Evolutionary conservation across 2,888 invertebrate species (phyloP), one percentile per base, ranked within the genome.

Genomic region (Ochropleura plecta): DNA sequence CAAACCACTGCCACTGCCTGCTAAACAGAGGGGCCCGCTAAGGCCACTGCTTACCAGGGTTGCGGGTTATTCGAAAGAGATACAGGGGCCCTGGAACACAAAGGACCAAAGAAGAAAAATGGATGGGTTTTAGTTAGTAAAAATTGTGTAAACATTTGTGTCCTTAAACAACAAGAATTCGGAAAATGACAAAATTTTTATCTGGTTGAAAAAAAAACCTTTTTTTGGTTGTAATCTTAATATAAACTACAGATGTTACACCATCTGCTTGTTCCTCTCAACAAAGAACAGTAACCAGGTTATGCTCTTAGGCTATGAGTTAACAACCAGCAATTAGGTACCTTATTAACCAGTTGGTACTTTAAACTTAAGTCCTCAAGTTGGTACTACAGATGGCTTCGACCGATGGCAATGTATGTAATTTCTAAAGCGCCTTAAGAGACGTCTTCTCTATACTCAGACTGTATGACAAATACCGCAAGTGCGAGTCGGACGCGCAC

Each of bases 401-500:
- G 10, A 64, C 46, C 42, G 10, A 68, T 78, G 53, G 70, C 71
- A 67, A 71, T 69, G 62, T 49, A 42, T 72, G 63, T 75, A 83
- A 80, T 79, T 83, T 79, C 44, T 42, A 49, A 57, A 70, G 10
- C 16, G 80, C 84, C 80, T 1, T 65, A 30, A 79, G 84, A 79
- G 1, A 74, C 51, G 0, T 53, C 9, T 5, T 20, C 40, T 18
- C 4, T 48, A 18, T 42, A 71, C 7, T 57, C n/a, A 20, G 42
- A 12, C 10, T 53, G 16, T 40, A 57, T n/a, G 44, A 51, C 30
- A 30, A 2, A 30, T 30, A 30, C 30, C 30, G 30, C 30, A 30
- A 30, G 30, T 30, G 30, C 30, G 30, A 30, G 30, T 30, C 3
- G 30, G 30, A 30, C 30, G 30, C 30, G 30, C 30, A 30, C 30